Conservation (phyloP, 2,113 vertebrate species). For the Spheniscus mendiculus region DNA sequence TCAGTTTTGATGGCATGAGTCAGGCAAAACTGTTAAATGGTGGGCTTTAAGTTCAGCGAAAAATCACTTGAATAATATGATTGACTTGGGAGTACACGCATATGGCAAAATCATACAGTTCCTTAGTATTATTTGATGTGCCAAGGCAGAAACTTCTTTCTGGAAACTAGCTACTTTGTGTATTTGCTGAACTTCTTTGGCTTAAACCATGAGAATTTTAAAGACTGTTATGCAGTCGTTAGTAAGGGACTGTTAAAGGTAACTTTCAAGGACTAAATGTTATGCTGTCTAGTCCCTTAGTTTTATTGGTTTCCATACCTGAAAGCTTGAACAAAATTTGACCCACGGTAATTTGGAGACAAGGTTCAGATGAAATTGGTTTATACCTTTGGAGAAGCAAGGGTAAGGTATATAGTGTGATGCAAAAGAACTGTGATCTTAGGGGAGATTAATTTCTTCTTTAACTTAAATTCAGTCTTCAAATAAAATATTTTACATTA, state of each 20-base stretch:
- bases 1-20: not conserved
- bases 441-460: not conserved
- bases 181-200: not conserved
- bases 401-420: not conserved
- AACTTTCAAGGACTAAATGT: not conserved
- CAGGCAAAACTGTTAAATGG: not conserved
- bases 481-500: not conserved
- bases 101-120: not conserved
- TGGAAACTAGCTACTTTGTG: not conserved
- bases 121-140: not conserved
- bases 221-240: accelerated
- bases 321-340: not conserved
- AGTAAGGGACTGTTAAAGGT: not conserved
- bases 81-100: not conserved
- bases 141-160: not conserved
- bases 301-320: not conserved
- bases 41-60: not conserved
- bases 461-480: not conserved
- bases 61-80: not conserved
- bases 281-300: not conserved
- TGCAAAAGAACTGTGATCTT: not conserved
- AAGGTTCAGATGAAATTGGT: not conserved
- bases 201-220: not conserved
- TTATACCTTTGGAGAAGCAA: not conserved
- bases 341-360: not conserved